phyloP scores from a whole-genome alignment of 2,797 vertebrate genomes.

The Anolis apletophallus region DNA sequence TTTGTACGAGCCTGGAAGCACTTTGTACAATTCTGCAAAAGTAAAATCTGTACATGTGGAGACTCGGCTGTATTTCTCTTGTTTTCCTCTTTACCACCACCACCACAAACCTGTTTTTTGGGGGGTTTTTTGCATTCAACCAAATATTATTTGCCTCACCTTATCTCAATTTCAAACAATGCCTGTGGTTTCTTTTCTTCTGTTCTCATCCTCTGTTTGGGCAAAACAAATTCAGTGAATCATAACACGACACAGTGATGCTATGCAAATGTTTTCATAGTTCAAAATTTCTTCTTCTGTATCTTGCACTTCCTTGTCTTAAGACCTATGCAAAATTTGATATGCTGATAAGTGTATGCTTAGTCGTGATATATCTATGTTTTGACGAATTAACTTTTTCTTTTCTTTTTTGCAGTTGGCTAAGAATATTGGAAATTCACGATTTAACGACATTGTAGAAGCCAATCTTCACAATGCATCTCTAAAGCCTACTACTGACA shows the following conservation, averaged over 20 bases:
- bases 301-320: background rate
- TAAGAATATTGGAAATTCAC: constrained; percentile 85
- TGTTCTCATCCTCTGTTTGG: background rate
- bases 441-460: constrained; percentile 87
- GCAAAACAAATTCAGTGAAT: background rate
- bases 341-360: background rate
- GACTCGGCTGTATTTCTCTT: background rate
- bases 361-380: background rate
- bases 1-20: no score
- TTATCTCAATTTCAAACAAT: background rate
- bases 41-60: no score
- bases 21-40: no score
- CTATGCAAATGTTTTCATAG: background rate
- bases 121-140: no score
- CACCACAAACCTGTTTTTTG: no score
- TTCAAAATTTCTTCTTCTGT: background rate
- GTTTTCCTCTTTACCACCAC: background rate
- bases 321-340: background rate
- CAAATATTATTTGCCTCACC: background rate
- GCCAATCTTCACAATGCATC: constrained; percentile 80
- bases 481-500: constrained; percentile 82
- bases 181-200: background rate
- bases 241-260: background rate
- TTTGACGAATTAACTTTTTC: background rate
- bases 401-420: constrained; percentile 71